Conservation (phyloP, 2,113 vertebrate species). For the Bettongia penicillata region DNA sequence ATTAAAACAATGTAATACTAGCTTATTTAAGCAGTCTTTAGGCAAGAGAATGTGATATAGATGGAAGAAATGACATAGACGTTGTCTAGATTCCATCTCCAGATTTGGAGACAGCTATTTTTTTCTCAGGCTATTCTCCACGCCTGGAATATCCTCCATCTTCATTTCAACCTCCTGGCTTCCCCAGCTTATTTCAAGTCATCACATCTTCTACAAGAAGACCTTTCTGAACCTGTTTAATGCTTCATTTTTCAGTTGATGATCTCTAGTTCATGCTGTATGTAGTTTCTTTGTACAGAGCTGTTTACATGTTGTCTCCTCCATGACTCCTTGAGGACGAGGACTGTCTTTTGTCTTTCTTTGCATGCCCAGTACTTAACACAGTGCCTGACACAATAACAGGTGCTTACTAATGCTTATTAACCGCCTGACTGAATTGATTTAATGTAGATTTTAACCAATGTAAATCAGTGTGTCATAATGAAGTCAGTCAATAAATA, state of each 20-base stretch:
- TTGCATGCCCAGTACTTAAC: neutral
- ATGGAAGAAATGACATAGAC: neutral
- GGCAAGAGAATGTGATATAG: neutral
- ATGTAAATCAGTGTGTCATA: neutral
- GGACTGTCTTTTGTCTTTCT: neutral
- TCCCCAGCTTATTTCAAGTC: neutral
- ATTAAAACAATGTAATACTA: neutral
- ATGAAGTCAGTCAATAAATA: neutral
- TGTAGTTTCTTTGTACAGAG: neutral
- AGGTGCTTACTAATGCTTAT: neutral
- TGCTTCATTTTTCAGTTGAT: neutral
- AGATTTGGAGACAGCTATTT: neutral
- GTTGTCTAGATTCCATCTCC: neutral
- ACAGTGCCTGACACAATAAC: neutral
- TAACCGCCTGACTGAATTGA: neutral
- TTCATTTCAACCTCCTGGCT: neutral
- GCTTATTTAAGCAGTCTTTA: neutral
- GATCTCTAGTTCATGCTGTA: neutral
- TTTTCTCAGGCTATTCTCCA: neutral
- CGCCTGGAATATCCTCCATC: neutral
- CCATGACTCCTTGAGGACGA: neutral
- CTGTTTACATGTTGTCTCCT: neutral
- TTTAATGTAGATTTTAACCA: neutral
- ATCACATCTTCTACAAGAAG: neutral
- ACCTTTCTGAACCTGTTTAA: neutral